Base-by-base conservation (phyloP, 2,797 vertebrate genomes). In the Pelochelys cantorii region DNA sequence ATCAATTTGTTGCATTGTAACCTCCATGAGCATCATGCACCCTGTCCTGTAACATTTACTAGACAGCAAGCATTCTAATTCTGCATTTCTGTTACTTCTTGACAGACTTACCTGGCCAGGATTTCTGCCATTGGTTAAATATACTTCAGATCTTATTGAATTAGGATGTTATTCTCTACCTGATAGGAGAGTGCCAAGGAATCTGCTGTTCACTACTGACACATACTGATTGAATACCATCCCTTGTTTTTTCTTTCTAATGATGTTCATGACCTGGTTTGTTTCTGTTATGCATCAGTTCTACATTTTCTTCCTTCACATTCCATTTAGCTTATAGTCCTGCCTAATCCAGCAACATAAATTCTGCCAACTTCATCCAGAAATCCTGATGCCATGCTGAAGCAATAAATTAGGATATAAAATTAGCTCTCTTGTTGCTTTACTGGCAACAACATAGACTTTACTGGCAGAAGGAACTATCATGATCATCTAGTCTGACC, bases 121-220 rank as follows among this genome's bases (percentile, higher is more conserved):
- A 48, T 92, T 93, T 94, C 85, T 93, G 79, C 84, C 55, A 81
- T 0, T 1, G 52, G 31, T 57, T 88, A 13, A 34, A 96, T 92
- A 17, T 79, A 89, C 79, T 20, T 81, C 56, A 11, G 5, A 89
- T 85, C 65, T 86, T 81, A 23, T 52, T 55, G 54, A 90, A 85
- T 29, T 34, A 80, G 92, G 85, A 89, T 27, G 59, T 54, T 92
- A 94, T 91, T 78, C 90, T 68, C 90, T 80, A 82, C 13, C 74
- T 90, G 87, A 86, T 56, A 91, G 56, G 80, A 91, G 82, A 94
- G 93, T 96, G 95, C 94, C 95, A 95, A 94, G 93, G 27, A 0
- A 0, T 93, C 34, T n/a, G 89, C 29, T 15, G 25, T 53, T 89
- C 84, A 79, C 56, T 86, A 9, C 22, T 89, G 84, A 25, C 27